Base-by-base conservation (phyloP, 2,888 invertebrate species). In the Drosophila vallismaia region DNA sequence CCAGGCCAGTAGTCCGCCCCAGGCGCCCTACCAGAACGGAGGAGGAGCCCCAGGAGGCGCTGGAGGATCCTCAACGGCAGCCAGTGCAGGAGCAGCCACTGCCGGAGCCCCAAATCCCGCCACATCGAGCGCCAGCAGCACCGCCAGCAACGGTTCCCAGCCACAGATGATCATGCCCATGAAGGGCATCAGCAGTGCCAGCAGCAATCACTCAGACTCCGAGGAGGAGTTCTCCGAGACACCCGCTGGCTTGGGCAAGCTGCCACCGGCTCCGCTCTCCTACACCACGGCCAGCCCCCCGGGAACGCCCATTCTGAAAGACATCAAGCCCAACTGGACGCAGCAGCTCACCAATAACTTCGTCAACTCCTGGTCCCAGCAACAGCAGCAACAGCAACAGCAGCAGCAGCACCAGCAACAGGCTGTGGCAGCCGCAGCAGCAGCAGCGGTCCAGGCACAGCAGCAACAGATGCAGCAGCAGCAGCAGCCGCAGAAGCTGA, bases 1-100 rank as follows among this genome's bases (percentile, higher is more conserved):
- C 86, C 95, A 95, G 88, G 95, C 96, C 49, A 96, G 97, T 55
- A 96, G 96, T 80, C 97, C 97, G 46, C 97, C 97, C 4, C 96
- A 96, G 86, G 94, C 96, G 88, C 95, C 95, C 68, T 90, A 90
- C 92, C 91, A 86, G 58, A 89, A 86, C 60, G 79, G 52, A 26
- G 74, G 48, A 66, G 86, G 55, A 4, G 67, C 74, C 1, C 40
- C 56, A 46, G 46, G 33, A 40, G 51, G 51, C 4, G 55, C 44
- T n/a, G 60, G 66, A 69, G 88, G 71, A 14, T 53, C 75, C 48
- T 48, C 54, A 79, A 86, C 63, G 8, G 44, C 62, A n/a, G 55
- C 56, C 31, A n/a, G 19, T 9, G 40, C 14, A n/a, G 60, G 54
- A 44, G 48, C 51, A 7, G 55, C 55, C 50, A 70, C 60, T n/a